Percentiles rank a stretch among this genome's conserved stretches.
Evolutionary conservation across 2,113 vertebrate genomes (phyloP).

Genomic region (Lucifuga dentata): DNA sequence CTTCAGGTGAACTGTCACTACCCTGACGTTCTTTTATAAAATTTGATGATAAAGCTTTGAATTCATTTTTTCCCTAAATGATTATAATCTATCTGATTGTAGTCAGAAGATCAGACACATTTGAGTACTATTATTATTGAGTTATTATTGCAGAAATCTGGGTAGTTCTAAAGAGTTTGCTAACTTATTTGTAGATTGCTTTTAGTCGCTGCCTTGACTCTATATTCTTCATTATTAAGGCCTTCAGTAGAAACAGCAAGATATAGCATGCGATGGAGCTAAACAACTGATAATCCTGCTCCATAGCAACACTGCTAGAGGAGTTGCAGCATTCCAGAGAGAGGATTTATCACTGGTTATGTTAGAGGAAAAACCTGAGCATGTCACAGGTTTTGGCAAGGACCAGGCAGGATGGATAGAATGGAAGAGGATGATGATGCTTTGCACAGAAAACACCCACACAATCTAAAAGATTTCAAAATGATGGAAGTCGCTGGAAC

Average conservation of each 20-base stretch:
- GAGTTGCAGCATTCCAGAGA: conserved; percentile 36
- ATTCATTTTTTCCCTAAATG: too few species aligned
- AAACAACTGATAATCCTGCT: conserved; percentile 56
- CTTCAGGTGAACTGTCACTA: too few species aligned
- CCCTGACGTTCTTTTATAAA: too few species aligned
- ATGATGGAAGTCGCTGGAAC: conserved; percentile 8
- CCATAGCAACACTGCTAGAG: conserved; percentile 57
- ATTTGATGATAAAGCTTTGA: too few species aligned
- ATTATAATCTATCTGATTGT: too few species aligned
- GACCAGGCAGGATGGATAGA: conserved; percentile 3
- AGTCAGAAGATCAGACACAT: too few species aligned
- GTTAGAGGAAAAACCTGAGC: conserved; percentile 66
- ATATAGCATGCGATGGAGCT: conserved; percentile 23
- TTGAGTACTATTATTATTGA: too few species aligned
- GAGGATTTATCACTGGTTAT: conserved; percentile 49
- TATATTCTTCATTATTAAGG: background rate
- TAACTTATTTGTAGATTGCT: too few species aligned
- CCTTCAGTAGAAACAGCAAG: conserved; percentile 14
- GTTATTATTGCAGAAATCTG: too few species aligned
- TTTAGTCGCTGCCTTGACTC: background rate
- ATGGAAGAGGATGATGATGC: conserved; percentile 13
- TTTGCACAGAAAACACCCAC: conserved; percentile 52
- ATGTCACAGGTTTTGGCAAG: conserved; percentile 47
- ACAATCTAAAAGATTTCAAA: conserved; percentile 18
- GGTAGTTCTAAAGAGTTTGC: too few species aligned